Evolutionary conservation across 2,113 vertebrate species (phyloP), one percentile per base, ranked within the genome.

Genomic region (Macquaria ambigua): DNA sequence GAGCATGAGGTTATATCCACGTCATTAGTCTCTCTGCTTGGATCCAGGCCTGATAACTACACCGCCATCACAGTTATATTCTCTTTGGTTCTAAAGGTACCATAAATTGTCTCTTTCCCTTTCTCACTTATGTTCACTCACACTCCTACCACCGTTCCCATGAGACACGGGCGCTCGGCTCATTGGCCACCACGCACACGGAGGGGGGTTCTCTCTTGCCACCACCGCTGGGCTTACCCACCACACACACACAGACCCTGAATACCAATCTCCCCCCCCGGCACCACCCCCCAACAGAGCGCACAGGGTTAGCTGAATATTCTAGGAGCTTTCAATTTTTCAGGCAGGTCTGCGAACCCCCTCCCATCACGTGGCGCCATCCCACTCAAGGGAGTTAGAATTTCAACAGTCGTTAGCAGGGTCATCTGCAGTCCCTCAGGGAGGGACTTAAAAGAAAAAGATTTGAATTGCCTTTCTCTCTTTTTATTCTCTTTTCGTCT

Each of bases 271-370:
- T 83, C 83, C 48, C 50, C 79, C 79, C 48, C 14, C 52, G 67
- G 74, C 81, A 43, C 75, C 72, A 79, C n/a, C 79, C 79, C 89
- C 87, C 90, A 89, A 80, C 86, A 12, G 85, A 89, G 90, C 88
- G 3, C 90, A 74, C 63, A 68, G 84, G 90, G 86, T 90, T 79
- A 85, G 82, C 91, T 90, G 90, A 93, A 94, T 95, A 94, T 93
- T 93, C 90, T 78, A 90, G 78, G 64, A 86, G 91, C 90, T 92
- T 93, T 93, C 81, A 91, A 93, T 94, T 93, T 95, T 93, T 95
- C 88, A 94, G 89, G 82, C 90, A 87, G 92, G 93, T 94, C 87
- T 67, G 69, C 75, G 84, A 93, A 90, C 90, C 87, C 79, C 79
- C 83, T 83, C 79, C 87, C 89, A 61, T 90, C 82, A 86, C n/a